These are phyloP conservation scores for Cebus imitator DNA, from an alignment of 2,113 vertebrate species.

Conservation along the genomic window DNA sequence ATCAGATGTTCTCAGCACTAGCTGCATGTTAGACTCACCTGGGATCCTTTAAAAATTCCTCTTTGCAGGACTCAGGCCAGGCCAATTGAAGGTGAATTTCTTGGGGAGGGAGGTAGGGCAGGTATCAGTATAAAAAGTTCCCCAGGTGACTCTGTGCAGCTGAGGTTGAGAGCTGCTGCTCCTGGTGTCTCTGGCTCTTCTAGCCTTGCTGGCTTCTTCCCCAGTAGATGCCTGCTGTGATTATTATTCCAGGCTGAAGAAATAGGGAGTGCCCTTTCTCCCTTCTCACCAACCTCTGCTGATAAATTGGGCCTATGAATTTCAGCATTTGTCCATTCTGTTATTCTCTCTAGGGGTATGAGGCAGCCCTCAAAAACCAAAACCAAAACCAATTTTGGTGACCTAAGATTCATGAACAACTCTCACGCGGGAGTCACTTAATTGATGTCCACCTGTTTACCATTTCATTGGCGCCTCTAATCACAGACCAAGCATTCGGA, in stretches of 20 bases:
- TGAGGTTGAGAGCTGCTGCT: not conserved
- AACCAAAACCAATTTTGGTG: not conserved
- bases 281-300: not conserved
- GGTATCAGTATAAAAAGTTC: not conserved
- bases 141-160: not conserved
- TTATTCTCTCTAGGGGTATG: not conserved
- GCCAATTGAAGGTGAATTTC: not conserved
- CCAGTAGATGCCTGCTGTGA: not conserved
- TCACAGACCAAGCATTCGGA: not conserved
- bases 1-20: not conserved
- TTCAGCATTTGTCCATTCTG: not conserved
- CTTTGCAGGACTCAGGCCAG: not conserved
- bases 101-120: not conserved
- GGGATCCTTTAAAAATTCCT: not conserved
- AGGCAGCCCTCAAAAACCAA: not conserved
- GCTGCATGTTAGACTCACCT: not conserved
- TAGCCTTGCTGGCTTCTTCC: not conserved
- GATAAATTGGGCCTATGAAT: not conserved
- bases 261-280: not conserved
- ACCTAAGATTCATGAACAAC: not conserved
- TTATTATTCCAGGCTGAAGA: not conserved
- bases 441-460: not conserved
- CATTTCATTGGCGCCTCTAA: not conserved
- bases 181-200: not conserved
- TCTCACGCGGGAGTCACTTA: not conserved